Evolutionary conservation across 2,113 vertebrate species (phyloP), one percentile per base, ranked within the genome.

Genomic region (Hucho hucho): DNA sequence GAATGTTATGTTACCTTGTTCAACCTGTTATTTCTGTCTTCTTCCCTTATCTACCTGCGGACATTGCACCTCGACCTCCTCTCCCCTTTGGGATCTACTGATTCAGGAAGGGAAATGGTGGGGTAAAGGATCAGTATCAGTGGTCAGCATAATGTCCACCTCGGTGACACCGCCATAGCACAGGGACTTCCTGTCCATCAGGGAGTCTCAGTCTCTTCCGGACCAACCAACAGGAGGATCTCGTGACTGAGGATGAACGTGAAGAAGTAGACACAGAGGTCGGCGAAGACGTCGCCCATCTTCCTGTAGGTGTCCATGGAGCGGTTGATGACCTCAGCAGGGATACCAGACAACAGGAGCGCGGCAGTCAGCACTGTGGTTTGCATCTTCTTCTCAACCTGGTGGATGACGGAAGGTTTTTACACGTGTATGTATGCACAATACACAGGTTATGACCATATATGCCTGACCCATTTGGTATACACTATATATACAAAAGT

Each of bases 281-380:
- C 98, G 7, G 97, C 96, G 66, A 99, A 99, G 74, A 99, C 97
- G 76, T 98, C 97, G 16, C 96, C 96, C 98, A 99, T 98, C 91
- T 95, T 96, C 90, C 97, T 90, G 85, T 99, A 99, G 59, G 98
- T 99, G 86, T 98, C 97, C 95, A 98, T 97, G 37, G 96, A 99
- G 81, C 96, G 96, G 89, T 93, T 98, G 75, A 99, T 98, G 76
- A 99, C 96, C 81, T 99, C 97, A 0, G 96, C 95, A 0, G 98
- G 98, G 87, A 99, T 98, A 25, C 97, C 96, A 6, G 97, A 98
- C 49, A 99, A 90, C 6, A 99, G 78, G 69, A 98, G 95, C 43
- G 98, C 98, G 16, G 98, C 95, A 0, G 97, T 98, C 49, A 99
- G 81, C 53, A 99, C 95, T 0, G 97, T 99, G 0, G 96, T 97